Conservation (phyloP, 1,140 invertebrate species). For the Latrodectus geometricus region DNA sequence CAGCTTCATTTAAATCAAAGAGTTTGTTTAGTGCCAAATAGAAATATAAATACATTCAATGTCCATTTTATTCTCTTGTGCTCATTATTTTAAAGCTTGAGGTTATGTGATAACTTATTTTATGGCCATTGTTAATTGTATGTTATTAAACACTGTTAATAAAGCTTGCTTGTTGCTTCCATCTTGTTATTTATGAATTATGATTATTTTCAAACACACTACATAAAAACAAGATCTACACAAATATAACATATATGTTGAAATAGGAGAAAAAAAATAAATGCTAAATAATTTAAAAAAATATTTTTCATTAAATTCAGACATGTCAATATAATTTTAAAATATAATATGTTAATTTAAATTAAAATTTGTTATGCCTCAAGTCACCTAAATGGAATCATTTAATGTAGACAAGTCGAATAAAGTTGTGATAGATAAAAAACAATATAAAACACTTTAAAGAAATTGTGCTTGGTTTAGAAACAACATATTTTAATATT, state of each 20-base stretch:
- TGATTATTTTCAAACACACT: neutral
- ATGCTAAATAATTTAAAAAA: neutral
- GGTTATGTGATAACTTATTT: constrained; percentile 61
- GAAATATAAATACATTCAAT: constrained; percentile 31
- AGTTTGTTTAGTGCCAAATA: constrained; percentile 61
- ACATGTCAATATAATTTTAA: neutral
- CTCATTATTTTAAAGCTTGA: constrained; percentile 54
- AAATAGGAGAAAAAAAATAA: neutral
- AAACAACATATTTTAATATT: too few species aligned
- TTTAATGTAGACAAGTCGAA: too few species aligned
- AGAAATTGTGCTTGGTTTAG: too few species aligned
- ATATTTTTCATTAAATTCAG: neutral
- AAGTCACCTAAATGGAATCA: too few species aligned
- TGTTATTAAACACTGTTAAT: constrained; percentile 60
- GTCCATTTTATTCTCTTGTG: constrained; percentile 60
- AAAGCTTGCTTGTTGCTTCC: constrained; percentile 61
- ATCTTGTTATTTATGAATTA: neutral
- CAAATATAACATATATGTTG: neutral
- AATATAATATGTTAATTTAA: too few species aligned
- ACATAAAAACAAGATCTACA: neutral
- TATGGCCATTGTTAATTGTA: constrained; percentile 61
- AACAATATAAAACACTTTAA: too few species aligned
- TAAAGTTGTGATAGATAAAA: too few species aligned
- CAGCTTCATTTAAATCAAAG: constrained; percentile 53
- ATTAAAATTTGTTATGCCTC: too few species aligned